Conservation (phyloP, 2,888 invertebrate genomes). For the Drosophila limbata region DNA sequence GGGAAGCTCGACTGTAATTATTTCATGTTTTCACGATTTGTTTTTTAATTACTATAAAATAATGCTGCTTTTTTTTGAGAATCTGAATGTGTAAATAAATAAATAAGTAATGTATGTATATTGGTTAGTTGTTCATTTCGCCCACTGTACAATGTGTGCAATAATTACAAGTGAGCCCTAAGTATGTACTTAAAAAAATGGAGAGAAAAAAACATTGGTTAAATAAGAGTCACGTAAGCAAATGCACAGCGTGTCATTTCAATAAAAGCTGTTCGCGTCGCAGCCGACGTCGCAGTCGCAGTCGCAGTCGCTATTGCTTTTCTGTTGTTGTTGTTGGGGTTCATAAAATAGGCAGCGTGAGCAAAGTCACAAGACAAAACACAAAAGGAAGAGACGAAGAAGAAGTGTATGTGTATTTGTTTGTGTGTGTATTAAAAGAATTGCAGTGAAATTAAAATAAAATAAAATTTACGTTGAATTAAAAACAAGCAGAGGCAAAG, state of each 20-base stretch:
- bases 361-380: conserved; percentile 16
- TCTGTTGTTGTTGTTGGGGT: conserved; percentile 17
- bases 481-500: conserved; percentile 63
- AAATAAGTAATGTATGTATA: no score
- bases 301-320: neutral
- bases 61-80: no score
- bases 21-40: no score
- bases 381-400: conserved; percentile 15
- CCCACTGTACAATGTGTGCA: conserved; percentile 39
- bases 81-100: no score
- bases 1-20: no score
- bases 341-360: conserved; percentile 41
- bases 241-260: conserved; percentile 55
- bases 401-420: conserved; percentile 23
- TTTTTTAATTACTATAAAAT: no score
- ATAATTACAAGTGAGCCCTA: conserved; percentile 48
- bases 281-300: conserved; percentile 15
- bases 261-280: conserved; percentile 45
- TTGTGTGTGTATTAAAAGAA: conserved; percentile 62
- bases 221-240: conserved; percentile 66
- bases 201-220: conserved; percentile 18
- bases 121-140: conserved; percentile 3
- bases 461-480: conserved; percentile 82
- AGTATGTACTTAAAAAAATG: conserved; percentile 17
- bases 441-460: conserved; percentile 80